Base-by-base conservation (phyloP, 2,797 vertebrate genomes). In the Manis crassicaudata region DNA sequence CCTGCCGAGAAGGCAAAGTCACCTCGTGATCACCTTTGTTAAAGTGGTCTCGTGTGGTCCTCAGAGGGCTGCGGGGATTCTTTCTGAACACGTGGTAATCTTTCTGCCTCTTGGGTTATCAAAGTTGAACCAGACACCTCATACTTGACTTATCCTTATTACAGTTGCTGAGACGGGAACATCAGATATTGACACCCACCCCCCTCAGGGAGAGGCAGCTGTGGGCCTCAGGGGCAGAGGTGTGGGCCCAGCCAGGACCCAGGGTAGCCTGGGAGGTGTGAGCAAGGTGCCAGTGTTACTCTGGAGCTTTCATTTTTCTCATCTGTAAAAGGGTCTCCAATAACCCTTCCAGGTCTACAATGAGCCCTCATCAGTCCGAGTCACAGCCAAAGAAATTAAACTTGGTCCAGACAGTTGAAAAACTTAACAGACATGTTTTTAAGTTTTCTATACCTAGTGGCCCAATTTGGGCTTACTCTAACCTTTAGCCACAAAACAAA, bases 401-500 rank as follows among this genome's bases (percentile, higher is more conserved):
- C n/a, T 88, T 86, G 90, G 63, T 85, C 83, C 54, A 60, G 37
- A 70, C 9, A 77, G 68, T 40, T 67, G 35, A 89, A 84, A 90
- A 63, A 20, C 70, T 14, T 72, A 76, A 94, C 0, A 85, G 27
- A 58, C 65, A 12, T 6, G 56, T 52, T 58, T 79, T 70, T 92
- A 89, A 90, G n/a, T 92, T 91, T 62, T 58, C 89, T 63, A 72
- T 7, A n/a, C 79, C 52, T 13, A 77, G 52, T 68, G 79, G 65
- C 50, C 86, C 67, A 65, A 18, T 65, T 62, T 80, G 84, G 70
- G 37, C 23, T 90, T 56, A 79, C 75, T 76, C 67, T 94, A 94
- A 95, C 94, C 97, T 86, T 96, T 62, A 79, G 81, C 80, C 87
- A 93, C 86, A 85, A 93, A 95, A 95, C 63, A 81, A 91, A 96